These are phyloP conservation scores for Caenorhabditis drosophilae DNA, from an alignment of 2,888 invertebrate genomes.

Conservation along the genomic window DNA sequence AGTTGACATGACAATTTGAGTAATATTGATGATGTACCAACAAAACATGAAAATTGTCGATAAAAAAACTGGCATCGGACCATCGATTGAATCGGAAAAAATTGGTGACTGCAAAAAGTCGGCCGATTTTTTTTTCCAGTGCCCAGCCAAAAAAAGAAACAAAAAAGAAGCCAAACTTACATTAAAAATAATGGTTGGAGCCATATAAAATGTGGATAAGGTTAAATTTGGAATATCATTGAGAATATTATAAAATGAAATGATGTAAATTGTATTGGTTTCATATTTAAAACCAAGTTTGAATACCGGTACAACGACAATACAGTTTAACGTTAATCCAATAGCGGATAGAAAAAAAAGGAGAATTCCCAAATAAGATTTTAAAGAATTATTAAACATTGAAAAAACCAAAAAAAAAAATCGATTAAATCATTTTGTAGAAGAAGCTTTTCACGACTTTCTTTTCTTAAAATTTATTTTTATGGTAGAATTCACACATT, in stretches of 20 bases:
- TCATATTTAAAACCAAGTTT: slow-evolving; percentile 17
- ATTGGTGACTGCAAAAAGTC: slow-evolving; percentile 23
- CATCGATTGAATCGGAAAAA: slow-evolving; percentile 19
- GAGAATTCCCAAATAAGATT: slow-evolving; percentile 7
- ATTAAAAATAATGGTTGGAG: slow-evolving; percentile 3
- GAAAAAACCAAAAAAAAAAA: too few species aligned
- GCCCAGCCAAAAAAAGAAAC: background rate
- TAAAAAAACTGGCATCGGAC: slow-evolving; percentile 13
- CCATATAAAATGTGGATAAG: slow-evolving; percentile 34
- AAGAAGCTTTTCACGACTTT: too few species aligned
- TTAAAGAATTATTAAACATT: too few species aligned
- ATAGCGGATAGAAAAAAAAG: slow-evolving; percentile 3
- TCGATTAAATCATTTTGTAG: too few species aligned
- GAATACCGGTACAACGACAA: slow-evolving; percentile 18
- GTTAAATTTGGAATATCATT: slow-evolving; percentile 36
- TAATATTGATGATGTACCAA: slow-evolving; percentile 45
- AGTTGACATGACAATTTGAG: slow-evolving; percentile 46
- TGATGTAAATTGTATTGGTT: slow-evolving; percentile 40
- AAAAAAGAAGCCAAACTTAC: slow-evolving; percentile 7
- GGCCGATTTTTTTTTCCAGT: background rate
- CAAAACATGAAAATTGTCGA: slow-evolving; percentile 41
- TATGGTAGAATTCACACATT: too few species aligned
- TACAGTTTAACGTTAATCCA: slow-evolving; percentile 16
- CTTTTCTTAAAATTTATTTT: too few species aligned
- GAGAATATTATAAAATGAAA: slow-evolving; percentile 35